A percentile compares a stretch with the other conserved stretches of the same genome.
phyloP scores from a whole-genome alignment of 2,113 vertebrate genomes.

The Malurus cyaneus region DNA sequence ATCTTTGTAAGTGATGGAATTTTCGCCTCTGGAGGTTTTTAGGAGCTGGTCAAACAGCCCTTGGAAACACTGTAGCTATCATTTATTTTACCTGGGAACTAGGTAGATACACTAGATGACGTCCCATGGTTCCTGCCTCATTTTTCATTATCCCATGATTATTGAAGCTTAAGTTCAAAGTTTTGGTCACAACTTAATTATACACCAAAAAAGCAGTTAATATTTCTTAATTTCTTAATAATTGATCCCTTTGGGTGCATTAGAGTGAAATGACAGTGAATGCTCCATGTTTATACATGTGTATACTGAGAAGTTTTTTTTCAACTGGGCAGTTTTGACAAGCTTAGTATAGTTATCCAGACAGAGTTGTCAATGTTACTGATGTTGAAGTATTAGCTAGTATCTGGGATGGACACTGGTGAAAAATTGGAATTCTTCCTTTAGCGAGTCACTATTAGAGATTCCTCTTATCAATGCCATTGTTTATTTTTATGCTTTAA shows the following conservation, averaged over 20 bases:
- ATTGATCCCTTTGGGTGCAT: neutral
- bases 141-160: neutral
- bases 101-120: neutral
- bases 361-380: neutral
- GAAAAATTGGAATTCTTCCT: neutral
- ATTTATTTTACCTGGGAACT: neutral
- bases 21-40: neutral
- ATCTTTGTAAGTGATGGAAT: neutral
- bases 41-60: neutral
- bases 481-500: neutral
- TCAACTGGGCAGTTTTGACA: neutral
- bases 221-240: neutral
- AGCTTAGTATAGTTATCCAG: neutral
- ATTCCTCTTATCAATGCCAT: neutral
- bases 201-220: neutral
- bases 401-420: neutral
- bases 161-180: neutral
- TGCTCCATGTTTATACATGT: fast-evolving
- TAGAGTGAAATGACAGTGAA: neutral
- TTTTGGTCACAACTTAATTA: neutral
- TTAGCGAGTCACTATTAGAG: neutral
- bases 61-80: neutral
- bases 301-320: neutral
- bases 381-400: neutral
- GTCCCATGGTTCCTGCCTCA: neutral